Base-by-base conservation (phyloP, 2,113 vertebrate species). In the Pimephales promelas region DNA sequence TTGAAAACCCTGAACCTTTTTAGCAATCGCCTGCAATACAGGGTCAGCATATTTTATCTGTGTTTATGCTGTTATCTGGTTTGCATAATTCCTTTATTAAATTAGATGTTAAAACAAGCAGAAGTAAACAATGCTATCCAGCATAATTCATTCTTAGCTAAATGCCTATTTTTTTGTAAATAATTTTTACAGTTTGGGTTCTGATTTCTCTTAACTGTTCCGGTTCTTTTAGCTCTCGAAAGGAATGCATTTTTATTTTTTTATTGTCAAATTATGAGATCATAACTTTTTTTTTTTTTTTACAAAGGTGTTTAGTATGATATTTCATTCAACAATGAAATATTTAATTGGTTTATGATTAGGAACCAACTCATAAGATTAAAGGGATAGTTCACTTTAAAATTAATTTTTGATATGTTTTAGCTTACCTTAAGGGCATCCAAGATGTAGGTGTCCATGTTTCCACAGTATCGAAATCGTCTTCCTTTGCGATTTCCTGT, bases 1-100 rank as follows among this genome's bases (percentile, higher is more conserved):
- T 24, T 88, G 85, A 54, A 61, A 61, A 47, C 11, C 40, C n/a
- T 16, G 22, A 8, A 26, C n/a, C 40, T 71, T 43, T 26, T 47
- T 6, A 72, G n/a, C n/a, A 72, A 72, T 18, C 9, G 16, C 31
- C 66, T 71, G 66, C 36, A 71, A 43, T 24, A 13, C 13, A 45
- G 11, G 68, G 20, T 24, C 22, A 26, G 68, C n/a, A 16, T 47
- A 47, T 47, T 73, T 47, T 7, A 47, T 45, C 22, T n/a, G 10
- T 43, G 66, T 13, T 72, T 7, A 47, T 16, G 40, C 22, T 11
- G 11, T 71, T 71, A 73, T 49, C 11, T 47, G 5, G 43, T 72
- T 24, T 72, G 11, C 70, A 72, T 72, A 72, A 72, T 26, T 26
- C 28, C 4, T 70, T 70, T 40, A 68, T n/a, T 72, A 11, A 68